These are phyloP conservation scores for Mizuhopecten yessoensis DNA, from an alignment of 1,140 invertebrate species.

Conservation along the genomic window DNA sequence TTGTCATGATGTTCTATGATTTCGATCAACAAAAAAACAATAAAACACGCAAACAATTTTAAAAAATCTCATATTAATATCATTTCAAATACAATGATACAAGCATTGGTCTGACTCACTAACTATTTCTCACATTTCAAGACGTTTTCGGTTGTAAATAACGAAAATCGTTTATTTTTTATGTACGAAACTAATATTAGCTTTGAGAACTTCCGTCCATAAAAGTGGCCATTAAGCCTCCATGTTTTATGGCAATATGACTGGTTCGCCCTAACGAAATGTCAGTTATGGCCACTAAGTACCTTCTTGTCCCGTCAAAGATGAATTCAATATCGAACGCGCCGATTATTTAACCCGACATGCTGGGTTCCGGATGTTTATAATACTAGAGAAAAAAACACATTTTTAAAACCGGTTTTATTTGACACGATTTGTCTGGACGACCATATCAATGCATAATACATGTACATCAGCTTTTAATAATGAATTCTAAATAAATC, in stretches of 20 bases:
- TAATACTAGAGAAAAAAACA: neutral
- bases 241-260: constrained; percentile 31
- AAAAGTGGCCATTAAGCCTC: neutral
- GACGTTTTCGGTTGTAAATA: neutral
- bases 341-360: constrained; percentile 12
- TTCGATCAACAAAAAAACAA: neutral
- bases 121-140: neutral
- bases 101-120: neutral
- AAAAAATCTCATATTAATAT: neutral
- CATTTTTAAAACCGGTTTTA: neutral
- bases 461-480: neutral
- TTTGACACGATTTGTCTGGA: neutral
- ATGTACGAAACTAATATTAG: constrained; percentile 21
- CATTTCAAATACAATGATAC: neutral
- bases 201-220: constrained; percentile 22
- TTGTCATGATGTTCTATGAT: neutral
- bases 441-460: neutral
- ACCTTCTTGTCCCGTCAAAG: neutral
- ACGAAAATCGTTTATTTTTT: constrained; percentile 36
- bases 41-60: neutral
- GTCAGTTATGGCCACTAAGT: constrained; percentile 3
- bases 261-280: neutral
- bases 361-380: constrained; percentile 2
- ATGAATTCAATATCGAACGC: constrained; percentile 25
- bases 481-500: too few relatives aligned